Evolutionary conservation across 2,888 invertebrate species (phyloP), one percentile per base, ranked within the genome.

Genomic region (Drosophila formosana): DNA sequence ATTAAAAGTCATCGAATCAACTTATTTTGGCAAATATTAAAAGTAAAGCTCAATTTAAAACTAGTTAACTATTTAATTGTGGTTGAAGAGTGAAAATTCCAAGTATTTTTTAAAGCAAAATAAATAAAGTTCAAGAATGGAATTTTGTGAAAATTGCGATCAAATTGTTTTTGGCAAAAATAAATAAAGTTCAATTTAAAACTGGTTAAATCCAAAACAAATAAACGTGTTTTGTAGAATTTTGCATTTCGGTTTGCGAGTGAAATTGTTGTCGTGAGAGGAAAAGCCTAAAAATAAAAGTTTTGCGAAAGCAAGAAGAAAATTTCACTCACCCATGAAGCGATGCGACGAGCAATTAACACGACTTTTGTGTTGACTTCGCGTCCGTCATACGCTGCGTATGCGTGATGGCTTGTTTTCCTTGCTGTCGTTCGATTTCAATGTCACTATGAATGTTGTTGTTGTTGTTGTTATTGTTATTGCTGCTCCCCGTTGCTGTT

Each of bases 301-400:
- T 18, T 18, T 18, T 18, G 74, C 60, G 56, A 67, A 52, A 34
- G 37, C 49, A 72, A 58, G 66, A 18, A 26, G 28, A 45, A 61
- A 62, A 46, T 62, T 62, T 53, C 61, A 63, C 63, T 41, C 56
- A 63, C 63, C 63, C 63, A 45, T 11, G 18, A 37, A 43, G 41
- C 49, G 49, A 63, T 56, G 65, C 69, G 64, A 72, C 61, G 60
- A 73, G 58, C 77, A 76, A 76, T 76, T 77, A 76, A 77, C 73
- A 73, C 73, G 56, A 76, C 32, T 11, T 49, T 23, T 55, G 50
- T 51, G 45, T 39, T 30, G 43, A 51, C 64, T 37, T n/a, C 37
- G 66, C 60, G 65, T 63, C 58, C 60, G 69, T 63, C 62, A 30
- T 56, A 69, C 63, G 66, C 62, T 57, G 73, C 75, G 75, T 61